These are phyloP conservation scores for Anarrhichthys ocellatus DNA, from an alignment of 2,113 vertebrate genomes.

Conservation along the genomic window DNA sequence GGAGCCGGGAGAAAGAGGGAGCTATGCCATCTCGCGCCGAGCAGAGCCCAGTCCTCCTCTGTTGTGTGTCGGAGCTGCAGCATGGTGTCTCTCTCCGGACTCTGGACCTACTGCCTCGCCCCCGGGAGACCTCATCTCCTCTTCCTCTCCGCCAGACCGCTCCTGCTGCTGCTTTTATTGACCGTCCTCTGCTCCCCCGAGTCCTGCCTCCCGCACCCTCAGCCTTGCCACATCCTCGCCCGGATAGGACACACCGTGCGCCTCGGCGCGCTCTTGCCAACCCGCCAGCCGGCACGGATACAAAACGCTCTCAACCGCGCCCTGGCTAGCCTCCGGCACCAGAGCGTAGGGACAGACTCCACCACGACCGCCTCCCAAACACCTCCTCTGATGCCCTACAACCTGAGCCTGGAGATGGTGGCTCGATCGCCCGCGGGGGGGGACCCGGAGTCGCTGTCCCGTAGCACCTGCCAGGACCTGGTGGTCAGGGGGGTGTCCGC, in stretches of 20 bases:
- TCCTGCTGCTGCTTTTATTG: slow-evolving; percentile 71
- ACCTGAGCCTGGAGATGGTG: slow-evolving; percentile 90
- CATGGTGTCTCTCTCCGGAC: slow-evolving; percentile 80
- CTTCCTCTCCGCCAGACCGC: slow-evolving; percentile 46
- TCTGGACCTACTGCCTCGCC: slow-evolving; percentile 78
- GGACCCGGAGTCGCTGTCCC: slow-evolving; percentile 89
- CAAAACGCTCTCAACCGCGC: slow-evolving; percentile 87
- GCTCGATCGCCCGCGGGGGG: slow-evolving; percentile 79
- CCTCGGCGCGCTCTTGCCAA: slow-evolving; percentile 88
- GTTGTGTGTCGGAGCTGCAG: slow-evolving; percentile 78
- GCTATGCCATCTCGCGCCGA: slow-evolving; percentile 84
- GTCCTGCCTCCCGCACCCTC: slow-evolving; percentile 81
- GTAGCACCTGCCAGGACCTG: slow-evolving; percentile 88
- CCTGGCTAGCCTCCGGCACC: slow-evolving; percentile 82
- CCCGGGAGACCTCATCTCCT: slow-evolving; percentile 73
- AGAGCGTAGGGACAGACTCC: slow-evolving; percentile 55
- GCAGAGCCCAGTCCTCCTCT: slow-evolving; percentile 78
- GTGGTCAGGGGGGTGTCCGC: slow-evolving; percentile 88
- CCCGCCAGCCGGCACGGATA: slow-evolving; percentile 82
- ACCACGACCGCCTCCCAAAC: slow-evolving; percentile 68
- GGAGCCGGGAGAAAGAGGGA: slow-evolving; percentile 77
- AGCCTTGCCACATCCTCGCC: slow-evolving; percentile 86
- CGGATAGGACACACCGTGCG: slow-evolving; percentile 88
- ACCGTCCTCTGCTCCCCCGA: slow-evolving; percentile 72
- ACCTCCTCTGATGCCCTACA: slow-evolving; percentile 83